Evolutionary conservation across 2,113 vertebrate species (phyloP).

Genomic region (Odontesthes bonariensis): DNA sequence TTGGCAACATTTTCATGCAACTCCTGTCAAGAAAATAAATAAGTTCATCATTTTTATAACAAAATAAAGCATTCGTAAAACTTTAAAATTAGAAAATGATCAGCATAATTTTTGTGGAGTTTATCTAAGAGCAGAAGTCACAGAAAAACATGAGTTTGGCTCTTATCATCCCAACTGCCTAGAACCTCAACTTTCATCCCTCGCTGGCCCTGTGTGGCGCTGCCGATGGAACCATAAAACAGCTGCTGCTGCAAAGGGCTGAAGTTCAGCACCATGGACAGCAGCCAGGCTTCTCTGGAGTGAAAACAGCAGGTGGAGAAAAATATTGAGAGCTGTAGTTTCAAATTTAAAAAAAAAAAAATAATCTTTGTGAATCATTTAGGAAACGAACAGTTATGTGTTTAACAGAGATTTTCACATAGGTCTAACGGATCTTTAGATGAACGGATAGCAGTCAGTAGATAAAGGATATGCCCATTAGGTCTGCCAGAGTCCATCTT

Average conservation of each 20-base stretch:
- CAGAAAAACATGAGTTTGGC: background rate
- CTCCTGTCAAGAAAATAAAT: background rate
- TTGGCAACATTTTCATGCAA: background rate
- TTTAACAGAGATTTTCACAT: constrained; percentile 25
- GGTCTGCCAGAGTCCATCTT: constrained; percentile 63
- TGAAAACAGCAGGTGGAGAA: background rate
- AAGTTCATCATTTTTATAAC: no score
- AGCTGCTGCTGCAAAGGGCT: constrained; percentile 24
- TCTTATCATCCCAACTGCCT: background rate
- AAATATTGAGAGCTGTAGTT: constrained; percentile 3
- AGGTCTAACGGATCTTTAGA: constrained; percentile 32
- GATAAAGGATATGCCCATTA: constrained; percentile 70
- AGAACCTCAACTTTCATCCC: no score
- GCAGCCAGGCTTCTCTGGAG: constrained; percentile 41
- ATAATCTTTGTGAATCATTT: constrained; percentile 19
- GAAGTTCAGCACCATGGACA: constrained; percentile 83
- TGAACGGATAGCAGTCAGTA: constrained; percentile 47
- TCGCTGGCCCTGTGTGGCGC: background rate
- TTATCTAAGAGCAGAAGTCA: background rate
- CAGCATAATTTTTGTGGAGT: background rate
- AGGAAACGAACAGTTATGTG: background rate
- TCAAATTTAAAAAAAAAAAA: background rate
- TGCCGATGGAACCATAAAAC: background rate
- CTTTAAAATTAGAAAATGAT: background rate
- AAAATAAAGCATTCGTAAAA: background rate